Percentiles rank a stretch among this genome's conserved stretches.
Evolutionary conservation across 2,888 invertebrate species (phyloP).

Genomic region (Drosophila demipolita): DNA sequence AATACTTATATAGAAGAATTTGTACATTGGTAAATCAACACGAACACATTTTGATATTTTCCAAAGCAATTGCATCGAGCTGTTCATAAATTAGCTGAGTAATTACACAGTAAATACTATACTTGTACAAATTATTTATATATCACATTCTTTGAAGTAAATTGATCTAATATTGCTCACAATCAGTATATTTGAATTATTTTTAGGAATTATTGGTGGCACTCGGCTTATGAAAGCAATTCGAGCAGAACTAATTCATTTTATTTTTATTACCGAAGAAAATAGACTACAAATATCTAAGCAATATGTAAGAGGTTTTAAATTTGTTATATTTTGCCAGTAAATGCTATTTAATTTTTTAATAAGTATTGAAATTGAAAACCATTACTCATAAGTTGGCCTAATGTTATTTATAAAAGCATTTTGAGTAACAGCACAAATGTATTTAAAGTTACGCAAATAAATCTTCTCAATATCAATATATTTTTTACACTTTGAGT

Average conservation of each 20-base stretch:
- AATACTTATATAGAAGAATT: not conserved
- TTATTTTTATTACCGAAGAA: accelerated
- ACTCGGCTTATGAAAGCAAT: not conserved
- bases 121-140: not conserved
- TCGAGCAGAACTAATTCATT: not conserved
- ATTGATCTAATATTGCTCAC: not conserved
- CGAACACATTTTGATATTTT: not conserved
- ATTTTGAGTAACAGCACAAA: not conserved
- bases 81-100: not conserved
- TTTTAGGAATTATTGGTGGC: not conserved
- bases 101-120: not conserved
- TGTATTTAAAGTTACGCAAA: not conserved
- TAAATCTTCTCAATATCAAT: not conserved
- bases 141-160: not conserved
- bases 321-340: not conserved
- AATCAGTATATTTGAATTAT: not conserved
- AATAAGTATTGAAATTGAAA: not conserved
- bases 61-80: not conserved
- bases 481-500: too few relatives aligned
- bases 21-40: not conserved
- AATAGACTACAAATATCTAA: not conserved
- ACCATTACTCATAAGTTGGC: not conserved
- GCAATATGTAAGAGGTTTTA: not conserved
- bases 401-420: not conserved
- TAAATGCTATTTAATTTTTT: not conserved